Base-by-base conservation (phyloP, 2,113 vertebrate species). In the Ursus arctos region DNA sequence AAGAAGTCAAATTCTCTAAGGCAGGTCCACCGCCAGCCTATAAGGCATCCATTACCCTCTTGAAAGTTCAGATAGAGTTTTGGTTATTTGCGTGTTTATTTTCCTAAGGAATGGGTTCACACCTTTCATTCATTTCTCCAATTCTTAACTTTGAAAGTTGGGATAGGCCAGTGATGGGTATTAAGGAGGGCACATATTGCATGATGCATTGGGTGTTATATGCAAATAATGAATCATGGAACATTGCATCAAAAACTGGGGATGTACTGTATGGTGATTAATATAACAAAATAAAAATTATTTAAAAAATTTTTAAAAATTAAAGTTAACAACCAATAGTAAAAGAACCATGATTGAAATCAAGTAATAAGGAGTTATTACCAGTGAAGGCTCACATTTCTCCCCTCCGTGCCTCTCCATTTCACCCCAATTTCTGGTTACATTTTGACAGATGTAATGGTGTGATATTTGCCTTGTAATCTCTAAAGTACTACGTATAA, bases 141-240 rank as follows among this genome's bases (percentile, higher is more conserved):
- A n/a, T 84, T 91, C 33, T 91, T 91, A 76, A 53, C 15, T 86
- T 86, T 72, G 84, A 95, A 97, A 77, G 51, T 43, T 43, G 43
- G 43, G 43, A 43, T 43, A 43, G 43, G 43, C 43, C 43, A 4
- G 43, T 43, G 43, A 43, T 43, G 43, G 43, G 43, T 43, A 43
- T 43, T 43, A 43, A 43, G 43, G 43, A 43, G 43, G 43, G 43
- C 43, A 43, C 43, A 43, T 43, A 43, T 43, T 43, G 43, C 43
- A 43, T 43, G 43, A 6, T 43, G 43, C 43, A 43, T 43, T 43
- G 43, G 43, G 43, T 43, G 43, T 43, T 43, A 43, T 6, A 43
- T 5, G 43, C 43, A 43, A 43, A 43, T 43, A 43, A 43, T 43
- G 6, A 43, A 43, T 43, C 43, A 43, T 43, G 43, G 43, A 43